These are phyloP conservation scores for Eupeodes luniger DNA, from an alignment of 2,888 invertebrate species.

Conservation along the genomic window DNA sequence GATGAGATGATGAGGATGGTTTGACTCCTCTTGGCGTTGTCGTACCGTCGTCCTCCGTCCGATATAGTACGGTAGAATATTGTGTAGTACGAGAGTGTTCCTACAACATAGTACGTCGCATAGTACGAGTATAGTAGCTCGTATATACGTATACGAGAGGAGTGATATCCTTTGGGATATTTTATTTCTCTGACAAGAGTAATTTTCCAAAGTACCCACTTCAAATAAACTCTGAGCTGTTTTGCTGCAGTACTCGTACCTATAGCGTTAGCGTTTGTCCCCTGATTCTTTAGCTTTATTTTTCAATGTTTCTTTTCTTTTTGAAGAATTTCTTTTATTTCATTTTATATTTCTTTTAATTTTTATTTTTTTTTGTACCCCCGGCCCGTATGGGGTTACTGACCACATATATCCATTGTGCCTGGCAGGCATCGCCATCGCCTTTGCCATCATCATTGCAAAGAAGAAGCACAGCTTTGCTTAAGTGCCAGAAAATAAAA, in stretches of 20 bases:
- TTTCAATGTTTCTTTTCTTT: constrained; percentile 37
- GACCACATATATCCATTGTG: constrained; percentile 72
- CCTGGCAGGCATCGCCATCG: constrained; percentile 14
- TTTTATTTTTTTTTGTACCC: constrained; percentile 30
- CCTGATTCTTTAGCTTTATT: constrained; percentile 27
- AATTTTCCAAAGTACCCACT: constrained; percentile 68
- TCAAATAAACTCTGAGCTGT: constrained; percentile 69
- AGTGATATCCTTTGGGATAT: constrained; percentile 63
- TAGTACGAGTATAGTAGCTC: not conserved
- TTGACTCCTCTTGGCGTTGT: constrained; percentile 29
- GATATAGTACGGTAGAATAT: constrained; percentile 18
- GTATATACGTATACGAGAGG: not conserved
- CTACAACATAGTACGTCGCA: not conserved
- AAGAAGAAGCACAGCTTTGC: constrained; percentile 41
- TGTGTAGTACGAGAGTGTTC: not conserved
- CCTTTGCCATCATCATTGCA: too few relatives aligned
- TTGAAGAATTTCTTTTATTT: constrained; percentile 41
- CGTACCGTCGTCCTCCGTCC: constrained; percentile 5
- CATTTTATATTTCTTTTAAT: constrained; percentile 31
- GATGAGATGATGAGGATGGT: constrained; percentile 29
- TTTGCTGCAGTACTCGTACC: constrained; percentile 31
- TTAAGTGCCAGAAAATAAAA: constrained; percentile 46
- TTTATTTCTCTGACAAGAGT: constrained; percentile 66
- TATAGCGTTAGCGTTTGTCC: constrained; percentile 59
- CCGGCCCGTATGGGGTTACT: constrained; percentile 68